These are phyloP conservation scores for Helicorthomorpha holstii DNA, from an alignment of 1,140 invertebrate genomes.

Conservation along the genomic window DNA sequence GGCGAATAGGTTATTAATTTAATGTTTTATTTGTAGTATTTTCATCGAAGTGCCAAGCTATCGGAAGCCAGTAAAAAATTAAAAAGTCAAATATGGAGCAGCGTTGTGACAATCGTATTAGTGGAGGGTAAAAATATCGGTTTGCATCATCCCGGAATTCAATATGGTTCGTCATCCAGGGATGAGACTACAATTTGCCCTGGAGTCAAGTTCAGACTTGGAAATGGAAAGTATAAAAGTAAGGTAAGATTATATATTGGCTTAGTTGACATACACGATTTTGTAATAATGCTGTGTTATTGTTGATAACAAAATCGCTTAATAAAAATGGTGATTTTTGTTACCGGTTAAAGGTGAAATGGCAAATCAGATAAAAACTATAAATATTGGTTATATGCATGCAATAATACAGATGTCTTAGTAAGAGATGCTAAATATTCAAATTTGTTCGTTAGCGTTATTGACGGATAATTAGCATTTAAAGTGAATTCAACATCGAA, in stretches of 20 bases:
- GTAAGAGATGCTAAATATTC: no score
- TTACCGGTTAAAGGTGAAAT: no score
- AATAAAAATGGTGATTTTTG: conserved; percentile 2
- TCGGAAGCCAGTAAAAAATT: conserved; percentile 58
- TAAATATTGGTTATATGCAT: no score
- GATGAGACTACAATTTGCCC: conserved; percentile 80
- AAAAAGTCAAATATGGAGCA: conserved; percentile 86
- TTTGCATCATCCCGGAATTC: not conserved
- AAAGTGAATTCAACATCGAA: no score
- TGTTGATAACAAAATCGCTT: no score
- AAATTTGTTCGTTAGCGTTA: no score
- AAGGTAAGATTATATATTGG: conserved; percentile 44
- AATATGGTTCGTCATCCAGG: conserved; percentile 47
- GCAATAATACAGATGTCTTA: no score
- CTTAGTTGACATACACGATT: no score
- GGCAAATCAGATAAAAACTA: no score
- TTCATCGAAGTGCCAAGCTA: conserved; percentile 52
- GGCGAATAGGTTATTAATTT: no score
- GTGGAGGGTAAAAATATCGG: conserved; percentile 80
- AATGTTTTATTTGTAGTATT: conserved; percentile 41
- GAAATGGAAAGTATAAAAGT: conserved; percentile 95
- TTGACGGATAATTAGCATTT: no score
- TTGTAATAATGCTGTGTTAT: no score
- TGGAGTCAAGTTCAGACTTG: conserved; percentile 93
- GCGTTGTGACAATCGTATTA: conserved; percentile 85